phyloP scores from a whole-genome alignment of 2,797 vertebrate genomes.

The Phoebastria nigripes region DNA sequence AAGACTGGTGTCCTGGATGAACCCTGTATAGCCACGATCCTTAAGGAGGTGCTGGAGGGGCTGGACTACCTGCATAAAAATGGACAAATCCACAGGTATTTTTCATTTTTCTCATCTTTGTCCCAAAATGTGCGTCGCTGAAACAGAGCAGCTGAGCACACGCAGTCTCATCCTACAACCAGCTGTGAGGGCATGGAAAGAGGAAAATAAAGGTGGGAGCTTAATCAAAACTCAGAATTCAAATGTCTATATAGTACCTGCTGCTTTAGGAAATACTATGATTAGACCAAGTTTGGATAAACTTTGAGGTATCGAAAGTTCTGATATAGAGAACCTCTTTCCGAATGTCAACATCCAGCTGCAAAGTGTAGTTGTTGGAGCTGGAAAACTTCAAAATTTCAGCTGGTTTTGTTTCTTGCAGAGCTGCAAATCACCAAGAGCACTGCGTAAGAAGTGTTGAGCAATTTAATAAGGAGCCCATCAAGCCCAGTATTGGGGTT shows the following conservation, averaged over 20 bases:
- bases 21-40: constrained; percentile 90
- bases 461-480: background rate
- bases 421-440: background rate
- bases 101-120: background rate
- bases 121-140: background rate
- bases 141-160: background rate
- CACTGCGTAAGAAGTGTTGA: background rate
- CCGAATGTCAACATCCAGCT: background rate
- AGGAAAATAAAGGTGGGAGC: background rate
- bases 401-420: background rate
- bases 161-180: background rate
- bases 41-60: constrained; percentile 93
- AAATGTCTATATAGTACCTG: background rate
- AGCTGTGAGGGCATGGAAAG: background rate
- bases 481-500: background rate
- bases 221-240: background rate
- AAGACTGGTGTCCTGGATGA: constrained; percentile 94
- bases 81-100: constrained; percentile 95
- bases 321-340: background rate
- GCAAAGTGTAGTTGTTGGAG: background rate
- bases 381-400: background rate
- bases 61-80: constrained; percentile 97
- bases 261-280: background rate
- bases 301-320: background rate
- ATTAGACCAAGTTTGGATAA: background rate